Base-by-base conservation (phyloP, 2,888 invertebrate genomes). In the Micoletzkya japonica region DNA sequence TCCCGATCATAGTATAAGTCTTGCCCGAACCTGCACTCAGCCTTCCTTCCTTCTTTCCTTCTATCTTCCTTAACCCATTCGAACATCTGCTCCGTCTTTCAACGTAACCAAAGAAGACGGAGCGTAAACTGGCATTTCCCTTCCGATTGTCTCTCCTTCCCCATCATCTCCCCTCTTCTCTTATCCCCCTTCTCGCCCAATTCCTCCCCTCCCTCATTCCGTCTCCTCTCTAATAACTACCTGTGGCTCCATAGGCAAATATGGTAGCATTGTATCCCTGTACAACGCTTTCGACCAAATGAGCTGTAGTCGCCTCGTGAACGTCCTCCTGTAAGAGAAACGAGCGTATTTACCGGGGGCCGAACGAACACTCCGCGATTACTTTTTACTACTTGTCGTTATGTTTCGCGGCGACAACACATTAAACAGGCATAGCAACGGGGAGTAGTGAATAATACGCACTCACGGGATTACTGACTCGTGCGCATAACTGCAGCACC, bases 181-280 rank as follows among this genome's bases (percentile, higher is more conserved):
- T 20, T 10, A 44, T 44, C 44, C 10, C 44, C 20, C 44, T 44
- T 44, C 20, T 10, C 20, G 44, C 20, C 44, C 44, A n/a, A 10
- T 44, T 44, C 44, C 44, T 44, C 44, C 36, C n/a, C 58, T 28
- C 36, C 28, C 36, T 26, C 26, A 57, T 56, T 56, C 49, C 49
- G 20, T n/a, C 4, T 2, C 49, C n/a, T 49, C 24, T 30, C 4
- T 1, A 2, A 6, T 59, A 14, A 10, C 1, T 82, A 88, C 88
- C 88, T 77, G 94, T 94, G 4, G 94, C 92, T 4, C 94, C 94
- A 86, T 94, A 96, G 0, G 96, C 95, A 87, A 96, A 96, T 34
- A 96, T 94, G 0, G 95, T 95, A 0, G 93, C 95, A 82, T 95
- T 95, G 85, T 92, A 93, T 0, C 96, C 96, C 72, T 89, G 86